phyloP scores from a whole-genome alignment of 2,113 vertebrate species.

The Phalacrocorax carbo region DNA sequence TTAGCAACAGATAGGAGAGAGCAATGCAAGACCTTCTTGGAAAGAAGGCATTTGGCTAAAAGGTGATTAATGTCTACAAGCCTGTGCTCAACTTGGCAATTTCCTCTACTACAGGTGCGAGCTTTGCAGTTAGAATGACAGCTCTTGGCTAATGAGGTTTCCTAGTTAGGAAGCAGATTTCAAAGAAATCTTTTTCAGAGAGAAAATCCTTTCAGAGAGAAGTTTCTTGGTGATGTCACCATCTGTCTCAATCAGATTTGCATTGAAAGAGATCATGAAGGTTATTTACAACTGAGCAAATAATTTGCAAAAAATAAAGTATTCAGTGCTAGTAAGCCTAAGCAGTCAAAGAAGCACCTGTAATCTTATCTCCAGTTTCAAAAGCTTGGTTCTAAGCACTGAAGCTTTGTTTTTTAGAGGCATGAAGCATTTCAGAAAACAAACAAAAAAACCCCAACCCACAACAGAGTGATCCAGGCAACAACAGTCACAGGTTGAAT shows the following conservation, averaged over 20 bases:
- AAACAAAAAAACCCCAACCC: rapidly evolving
- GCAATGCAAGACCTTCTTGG: background rate
- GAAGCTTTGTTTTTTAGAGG: background rate
- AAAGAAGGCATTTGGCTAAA: background rate
- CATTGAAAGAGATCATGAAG: background rate
- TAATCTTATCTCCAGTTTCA: background rate
- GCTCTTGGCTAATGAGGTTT: slow-evolving; percentile 7
- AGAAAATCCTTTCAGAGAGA: slow-evolving; percentile 9
- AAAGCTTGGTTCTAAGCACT: background rate
- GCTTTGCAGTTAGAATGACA: background rate
- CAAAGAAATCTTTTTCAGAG: background rate
- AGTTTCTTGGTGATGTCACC: background rate
- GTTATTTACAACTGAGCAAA: slow-evolving; percentile 1
- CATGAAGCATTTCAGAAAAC: background rate
- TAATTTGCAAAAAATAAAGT: background rate
- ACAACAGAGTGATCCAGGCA: background rate
- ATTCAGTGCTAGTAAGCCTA: background rate
- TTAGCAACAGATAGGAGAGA: background rate
- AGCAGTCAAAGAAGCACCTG: background rate
- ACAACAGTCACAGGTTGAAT: background rate
- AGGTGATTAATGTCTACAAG: background rate
- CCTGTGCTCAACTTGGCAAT: background rate
- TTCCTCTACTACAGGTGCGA: background rate
- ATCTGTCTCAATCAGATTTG: background rate
- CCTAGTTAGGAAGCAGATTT: background rate